Conservation (phyloP, 2,888 invertebrate species). For the Harmothoe impar region DNA sequence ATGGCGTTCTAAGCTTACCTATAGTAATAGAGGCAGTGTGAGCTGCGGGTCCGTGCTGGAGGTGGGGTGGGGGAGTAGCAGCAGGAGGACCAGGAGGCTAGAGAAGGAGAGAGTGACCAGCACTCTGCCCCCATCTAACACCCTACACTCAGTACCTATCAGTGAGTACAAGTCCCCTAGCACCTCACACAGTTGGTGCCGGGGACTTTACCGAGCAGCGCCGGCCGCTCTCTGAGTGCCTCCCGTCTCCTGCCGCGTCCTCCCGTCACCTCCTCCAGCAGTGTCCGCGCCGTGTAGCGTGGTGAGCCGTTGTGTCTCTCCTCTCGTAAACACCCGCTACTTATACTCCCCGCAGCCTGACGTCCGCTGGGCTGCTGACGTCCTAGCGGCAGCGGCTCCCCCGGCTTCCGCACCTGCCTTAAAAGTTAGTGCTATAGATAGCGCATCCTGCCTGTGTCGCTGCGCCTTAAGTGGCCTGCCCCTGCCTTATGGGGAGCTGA, state of each 20-base stretch:
- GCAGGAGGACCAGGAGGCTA: neutral
- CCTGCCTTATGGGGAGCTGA: neutral
- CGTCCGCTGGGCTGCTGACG: neutral
- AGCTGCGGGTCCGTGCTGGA: slow-evolving; percentile 65
- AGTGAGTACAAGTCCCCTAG: no score
- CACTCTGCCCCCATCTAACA: neutral
- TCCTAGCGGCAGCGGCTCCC: neutral
- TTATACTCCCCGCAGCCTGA: neutral
- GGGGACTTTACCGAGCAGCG: neutral
- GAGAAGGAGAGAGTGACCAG: neutral
- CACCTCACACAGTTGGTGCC: no score
- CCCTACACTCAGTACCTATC: no score
- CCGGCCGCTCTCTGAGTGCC: neutral
- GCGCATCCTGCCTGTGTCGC: neutral
- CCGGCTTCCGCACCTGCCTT: neutral
- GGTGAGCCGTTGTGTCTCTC: neutral
- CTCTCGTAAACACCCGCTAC: neutral
- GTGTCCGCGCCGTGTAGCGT: neutral
- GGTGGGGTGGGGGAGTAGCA: neutral
- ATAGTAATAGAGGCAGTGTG: neutral
- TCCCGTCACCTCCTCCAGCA: neutral
- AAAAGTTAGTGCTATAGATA: neutral
- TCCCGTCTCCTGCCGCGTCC: neutral
- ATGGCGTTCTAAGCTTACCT: slow-evolving; percentile 40
- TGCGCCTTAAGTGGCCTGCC: neutral